These are phyloP conservation scores for Eueremaeus valkanovi DNA, from an alignment of 2,888 invertebrate genomes.

Conservation along the genomic window DNA sequence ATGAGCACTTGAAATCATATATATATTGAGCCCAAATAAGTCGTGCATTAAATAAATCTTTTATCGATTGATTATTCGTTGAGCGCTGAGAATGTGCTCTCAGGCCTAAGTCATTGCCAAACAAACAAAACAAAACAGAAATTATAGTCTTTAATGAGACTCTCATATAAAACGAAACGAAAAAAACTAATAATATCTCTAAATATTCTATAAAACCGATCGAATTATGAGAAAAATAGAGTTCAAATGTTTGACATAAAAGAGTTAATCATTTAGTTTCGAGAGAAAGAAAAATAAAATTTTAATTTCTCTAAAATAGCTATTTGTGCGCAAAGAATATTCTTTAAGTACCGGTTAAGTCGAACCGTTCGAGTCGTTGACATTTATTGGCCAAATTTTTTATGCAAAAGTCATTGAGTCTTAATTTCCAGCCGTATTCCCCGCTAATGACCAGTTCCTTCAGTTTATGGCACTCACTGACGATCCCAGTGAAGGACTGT, in stretches of 20 bases:
- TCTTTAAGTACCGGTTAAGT: background rate
- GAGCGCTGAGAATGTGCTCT: background rate
- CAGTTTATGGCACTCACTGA: background rate
- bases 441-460: conserved; percentile 15
- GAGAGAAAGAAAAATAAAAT: background rate
- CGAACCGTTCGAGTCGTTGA: background rate
- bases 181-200: too few relatives aligned
- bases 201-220: too few relatives aligned
- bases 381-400: background rate
- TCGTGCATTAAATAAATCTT: background rate
- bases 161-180: background rate
- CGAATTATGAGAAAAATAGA: too few relatives aligned
- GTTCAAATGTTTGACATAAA: too few relatives aligned
- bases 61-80: background rate
- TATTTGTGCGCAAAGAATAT: background rate
- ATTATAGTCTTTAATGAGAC: background rate
- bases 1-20: background rate
- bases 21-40: background rate
- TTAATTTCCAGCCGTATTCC: conserved; percentile 29
- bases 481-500: background rate
- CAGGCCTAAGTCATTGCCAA: background rate
- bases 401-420: conserved; percentile 7
- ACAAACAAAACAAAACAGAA: background rate
- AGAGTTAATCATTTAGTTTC: background rate
- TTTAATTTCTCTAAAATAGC: background rate